Base-by-base conservation (phyloP, 2,888 invertebrate species). In the Marronus borbonicus region DNA sequence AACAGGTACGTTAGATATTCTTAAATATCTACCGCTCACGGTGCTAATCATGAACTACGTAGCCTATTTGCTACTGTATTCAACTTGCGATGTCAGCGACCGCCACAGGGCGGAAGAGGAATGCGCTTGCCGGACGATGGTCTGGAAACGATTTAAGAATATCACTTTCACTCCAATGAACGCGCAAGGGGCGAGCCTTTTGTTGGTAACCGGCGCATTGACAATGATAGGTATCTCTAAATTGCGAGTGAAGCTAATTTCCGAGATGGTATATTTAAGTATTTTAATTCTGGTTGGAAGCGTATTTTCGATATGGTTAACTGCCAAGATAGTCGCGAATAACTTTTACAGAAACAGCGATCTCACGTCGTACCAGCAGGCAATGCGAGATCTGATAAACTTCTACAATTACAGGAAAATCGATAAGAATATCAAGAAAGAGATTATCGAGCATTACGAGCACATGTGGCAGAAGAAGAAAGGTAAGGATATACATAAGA, bases 381-480 rank as follows among this genome's bases (percentile, higher is more conserved):
- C 80, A 3, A 84, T 84, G 84, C 78, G 58, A 14, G 78, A 81
- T 12, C 78, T 84, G 69, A 77, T 84, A 3, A 69, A 75, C 12
- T 84, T 84, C 66, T 65, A 84, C 74, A 79, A 81, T 14, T 76
- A 79, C 31, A 78, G 80, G 20, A 81, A 80, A 31, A 81, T 84
- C n/a, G 83, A 83, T 64, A 70, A 72, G 49, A 77, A 76, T 12
- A 55, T 84, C 12, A 80, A 80, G 44, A 76, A 78, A 10, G 83
- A 83, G 70, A 72, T 82, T 10, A 82, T 83, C 20, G 80, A 81
- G 31, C 81, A 85, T 66, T 85, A 80, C 65, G 83, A 85, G 64
- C 82, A 81, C 39, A 75, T 82, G 24, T 84, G 84, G 84, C 69
- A 44, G 20, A 80, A 80, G 28, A 79, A 78, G 20, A 76, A 80